These are phyloP conservation scores for Urocitellus parryii DNA, from an alignment of 2,113 vertebrate species.

Conservation along the genomic window DNA sequence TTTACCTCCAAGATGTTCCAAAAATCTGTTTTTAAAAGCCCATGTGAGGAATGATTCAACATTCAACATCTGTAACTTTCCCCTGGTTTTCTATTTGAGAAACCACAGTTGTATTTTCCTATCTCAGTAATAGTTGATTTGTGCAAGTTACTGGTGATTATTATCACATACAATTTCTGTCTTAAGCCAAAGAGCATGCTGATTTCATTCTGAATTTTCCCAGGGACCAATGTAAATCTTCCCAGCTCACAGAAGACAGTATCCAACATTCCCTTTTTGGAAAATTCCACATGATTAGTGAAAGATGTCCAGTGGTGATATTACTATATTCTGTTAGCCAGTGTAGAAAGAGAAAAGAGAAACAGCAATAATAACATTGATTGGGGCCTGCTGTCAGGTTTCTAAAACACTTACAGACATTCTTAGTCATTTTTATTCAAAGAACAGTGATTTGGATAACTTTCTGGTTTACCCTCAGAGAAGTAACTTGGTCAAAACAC, in stretches of 20 bases:
- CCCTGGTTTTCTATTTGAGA: not conserved
- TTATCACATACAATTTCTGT: not conserved
- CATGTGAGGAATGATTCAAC: not conserved
- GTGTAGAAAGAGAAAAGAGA: not conserved
- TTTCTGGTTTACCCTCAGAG: not conserved
- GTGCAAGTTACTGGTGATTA: not conserved
- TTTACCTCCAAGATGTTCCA: not conserved
- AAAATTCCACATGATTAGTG: not conserved
- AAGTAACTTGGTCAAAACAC: not conserved
- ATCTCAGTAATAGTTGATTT: not conserved
- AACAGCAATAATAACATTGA: not conserved
- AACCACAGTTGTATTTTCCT: not conserved
- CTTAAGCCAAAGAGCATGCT: not conserved
- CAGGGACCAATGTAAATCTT: not conserved
- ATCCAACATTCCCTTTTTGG: not conserved
- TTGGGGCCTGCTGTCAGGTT: too few species aligned
- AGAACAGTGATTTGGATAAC: not conserved
- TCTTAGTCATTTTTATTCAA: not conserved
- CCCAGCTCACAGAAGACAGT: not conserved
- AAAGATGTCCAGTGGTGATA: not conserved
- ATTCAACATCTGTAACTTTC: accelerated
- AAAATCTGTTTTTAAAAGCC: not conserved
- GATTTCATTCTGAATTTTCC: not conserved
- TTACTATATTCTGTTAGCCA: too few species aligned
- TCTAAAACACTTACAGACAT: not conserved